phyloP scores from a whole-genome alignment of 2,113 vertebrate genomes.

The Lamprologus tigripictilis region DNA sequence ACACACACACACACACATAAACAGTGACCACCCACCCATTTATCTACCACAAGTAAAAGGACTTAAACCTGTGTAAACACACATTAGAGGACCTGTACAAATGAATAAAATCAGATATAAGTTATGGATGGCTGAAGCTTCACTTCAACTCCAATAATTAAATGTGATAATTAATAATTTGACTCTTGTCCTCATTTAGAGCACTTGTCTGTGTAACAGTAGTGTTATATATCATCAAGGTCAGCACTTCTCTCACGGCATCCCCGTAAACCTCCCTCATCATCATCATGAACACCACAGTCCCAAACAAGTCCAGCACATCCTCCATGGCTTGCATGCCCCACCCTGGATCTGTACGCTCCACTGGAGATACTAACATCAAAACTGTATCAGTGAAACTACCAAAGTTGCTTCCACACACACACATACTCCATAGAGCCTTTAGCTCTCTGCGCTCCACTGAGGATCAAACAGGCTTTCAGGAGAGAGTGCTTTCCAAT shows the following conservation, averaged over 20 bases:
- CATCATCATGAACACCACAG: neutral
- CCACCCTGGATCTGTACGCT: neutral
- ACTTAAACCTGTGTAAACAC: neutral
- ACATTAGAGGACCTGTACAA: neutral
- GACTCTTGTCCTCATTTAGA: neutral
- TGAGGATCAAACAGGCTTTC: conserved; percentile 52
- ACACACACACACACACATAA: neutral
- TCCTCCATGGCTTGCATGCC: neutral
- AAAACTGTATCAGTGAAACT: neutral
- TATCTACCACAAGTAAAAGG: neutral
- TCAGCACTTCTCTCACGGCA: neutral
- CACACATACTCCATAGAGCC: neutral
- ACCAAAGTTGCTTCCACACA: neutral
- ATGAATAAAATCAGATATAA: neutral
- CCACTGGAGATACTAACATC: neutral
- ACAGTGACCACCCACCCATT: neutral
- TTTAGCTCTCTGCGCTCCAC: conserved; percentile 10
- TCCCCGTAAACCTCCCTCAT: neutral
- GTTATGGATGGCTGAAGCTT: neutral
- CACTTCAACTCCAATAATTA: neutral
- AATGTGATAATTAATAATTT: neutral
- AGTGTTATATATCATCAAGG: neutral
- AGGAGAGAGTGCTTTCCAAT: conserved; percentile 40
- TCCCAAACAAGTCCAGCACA: neutral
- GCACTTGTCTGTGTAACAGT: neutral